Evolutionary conservation across 2,797 vertebrate genomes (phyloP).

Genomic region (Saguinus oedipus): DNA sequence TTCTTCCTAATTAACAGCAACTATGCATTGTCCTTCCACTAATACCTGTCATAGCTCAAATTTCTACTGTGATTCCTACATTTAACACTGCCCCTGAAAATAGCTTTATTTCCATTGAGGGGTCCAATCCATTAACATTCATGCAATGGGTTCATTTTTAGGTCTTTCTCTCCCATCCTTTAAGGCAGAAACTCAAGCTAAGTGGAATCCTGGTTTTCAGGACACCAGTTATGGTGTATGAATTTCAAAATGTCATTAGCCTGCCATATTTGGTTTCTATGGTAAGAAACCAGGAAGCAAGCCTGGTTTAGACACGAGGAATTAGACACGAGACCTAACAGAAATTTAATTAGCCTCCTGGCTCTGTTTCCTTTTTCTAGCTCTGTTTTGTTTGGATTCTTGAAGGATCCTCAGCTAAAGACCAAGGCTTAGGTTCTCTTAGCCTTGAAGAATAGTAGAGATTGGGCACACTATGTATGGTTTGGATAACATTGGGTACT

Average conservation of each 20-base stretch:
- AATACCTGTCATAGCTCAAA: neutral
- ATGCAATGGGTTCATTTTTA: neutral
- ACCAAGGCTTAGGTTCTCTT: neutral
- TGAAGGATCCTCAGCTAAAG: neutral
- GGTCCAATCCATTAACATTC: conserved; percentile 36
- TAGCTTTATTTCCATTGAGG: conserved; percentile 36
- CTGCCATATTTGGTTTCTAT: neutral
- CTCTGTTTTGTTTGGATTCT: neutral
- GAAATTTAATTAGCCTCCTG: neutral
- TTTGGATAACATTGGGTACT: neutral
- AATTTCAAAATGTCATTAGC: neutral
- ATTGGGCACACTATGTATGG: neutral
- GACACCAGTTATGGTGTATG: neutral
- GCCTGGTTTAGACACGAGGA: too few species aligned
- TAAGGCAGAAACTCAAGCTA: neutral
- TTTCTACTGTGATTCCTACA: neutral
- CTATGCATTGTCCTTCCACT: neutral
- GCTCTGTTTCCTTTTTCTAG: neutral
- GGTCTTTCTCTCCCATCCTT: neutral
- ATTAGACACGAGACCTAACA: neutral
- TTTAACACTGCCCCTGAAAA: neutral
- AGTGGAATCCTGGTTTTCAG: neutral
- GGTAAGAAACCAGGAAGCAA: neutral
- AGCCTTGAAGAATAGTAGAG: neutral
- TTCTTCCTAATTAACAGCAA: neutral